A percentile compares a stretch with the other conserved stretches of the same genome.
These are phyloP conservation scores for Eremobia ochroleuca DNA, from an alignment of 2,888 invertebrate species.

Conservation along the genomic window DNA sequence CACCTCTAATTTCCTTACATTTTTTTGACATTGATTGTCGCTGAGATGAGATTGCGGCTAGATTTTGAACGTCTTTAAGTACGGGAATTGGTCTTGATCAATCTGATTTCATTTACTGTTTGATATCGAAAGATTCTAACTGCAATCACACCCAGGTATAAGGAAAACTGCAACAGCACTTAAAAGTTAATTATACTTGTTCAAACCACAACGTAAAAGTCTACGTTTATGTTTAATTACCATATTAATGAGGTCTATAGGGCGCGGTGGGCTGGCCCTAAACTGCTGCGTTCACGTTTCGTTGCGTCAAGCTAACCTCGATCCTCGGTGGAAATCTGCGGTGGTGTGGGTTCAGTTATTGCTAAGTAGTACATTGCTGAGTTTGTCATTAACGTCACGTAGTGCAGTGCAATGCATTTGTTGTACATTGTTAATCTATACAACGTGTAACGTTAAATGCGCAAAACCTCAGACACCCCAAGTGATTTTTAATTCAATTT, in stretches of 20 bases:
- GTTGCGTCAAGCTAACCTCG: conserved; percentile 37
- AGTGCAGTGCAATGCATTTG: conserved; percentile 13
- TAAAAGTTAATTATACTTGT: not conserved
- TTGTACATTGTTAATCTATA: not conserved
- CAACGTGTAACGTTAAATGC: too few relatives aligned
- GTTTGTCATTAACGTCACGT: conserved; percentile 32
- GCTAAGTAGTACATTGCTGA: conserved; percentile 13
- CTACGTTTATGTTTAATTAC: conserved; percentile 3
- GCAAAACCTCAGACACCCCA: too few relatives aligned
- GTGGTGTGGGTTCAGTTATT: not conserved
- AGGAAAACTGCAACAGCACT: conserved; percentile 10
- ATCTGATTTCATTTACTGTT: not conserved
- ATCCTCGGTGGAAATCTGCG: conserved; percentile 5
- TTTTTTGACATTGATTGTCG: too few relatives aligned
- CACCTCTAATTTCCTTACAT: too few relatives aligned
- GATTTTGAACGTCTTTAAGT: too few relatives aligned
- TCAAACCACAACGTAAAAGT: not conserved
- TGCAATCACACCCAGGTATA: not conserved
- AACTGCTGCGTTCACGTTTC: conserved; percentile 21
- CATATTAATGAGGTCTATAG: conserved; percentile 38
- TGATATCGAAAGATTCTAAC: not conserved
- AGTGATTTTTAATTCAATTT: too few relatives aligned
- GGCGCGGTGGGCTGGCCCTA: conserved; percentile 24
- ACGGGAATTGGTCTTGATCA: not conserved
- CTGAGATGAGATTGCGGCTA: too few relatives aligned